Evolutionary conservation across 2,113 vertebrate species (phyloP).

Genomic region (Ia io): DNA sequence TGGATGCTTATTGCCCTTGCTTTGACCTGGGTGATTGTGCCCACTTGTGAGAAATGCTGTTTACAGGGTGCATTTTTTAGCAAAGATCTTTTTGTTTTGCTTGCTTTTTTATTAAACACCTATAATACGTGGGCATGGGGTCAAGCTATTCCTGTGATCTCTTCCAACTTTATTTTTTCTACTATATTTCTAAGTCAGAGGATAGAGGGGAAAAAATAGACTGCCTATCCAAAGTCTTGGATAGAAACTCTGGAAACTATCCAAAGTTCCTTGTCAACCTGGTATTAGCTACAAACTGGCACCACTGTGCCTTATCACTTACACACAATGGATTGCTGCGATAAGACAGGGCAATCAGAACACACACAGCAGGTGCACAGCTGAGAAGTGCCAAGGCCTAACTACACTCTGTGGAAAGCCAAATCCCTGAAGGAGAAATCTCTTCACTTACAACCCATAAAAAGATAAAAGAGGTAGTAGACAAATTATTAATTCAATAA

Average conservation of each 20-base stretch:
- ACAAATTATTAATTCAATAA: neutral
- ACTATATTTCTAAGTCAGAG: neutral
- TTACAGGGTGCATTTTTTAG: neutral
- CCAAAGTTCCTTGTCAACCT: neutral
- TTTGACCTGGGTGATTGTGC: neutral
- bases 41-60: conserved; percentile 3
- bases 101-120: conserved; percentile 36
- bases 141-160: neutral
- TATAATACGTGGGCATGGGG: neutral
- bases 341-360: neutral
- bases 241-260: neutral
- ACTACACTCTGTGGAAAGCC: neutral
- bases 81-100: neutral
- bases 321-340: neutral
- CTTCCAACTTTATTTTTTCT: conserved; percentile 1
- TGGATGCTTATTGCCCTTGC: neutral
- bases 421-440: neutral
- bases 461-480: neutral
- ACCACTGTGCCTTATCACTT: neutral
- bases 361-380: neutral
- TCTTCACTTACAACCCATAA: neutral
- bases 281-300: conserved; percentile 43
- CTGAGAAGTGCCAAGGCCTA: neutral
- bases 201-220: neutral
- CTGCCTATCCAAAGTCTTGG: neutral